Percentiles rank a stretch among this genome's conserved stretches.
Conservation (phyloP, 2,797 vertebrate genomes). For the Manis javanica region DNA sequence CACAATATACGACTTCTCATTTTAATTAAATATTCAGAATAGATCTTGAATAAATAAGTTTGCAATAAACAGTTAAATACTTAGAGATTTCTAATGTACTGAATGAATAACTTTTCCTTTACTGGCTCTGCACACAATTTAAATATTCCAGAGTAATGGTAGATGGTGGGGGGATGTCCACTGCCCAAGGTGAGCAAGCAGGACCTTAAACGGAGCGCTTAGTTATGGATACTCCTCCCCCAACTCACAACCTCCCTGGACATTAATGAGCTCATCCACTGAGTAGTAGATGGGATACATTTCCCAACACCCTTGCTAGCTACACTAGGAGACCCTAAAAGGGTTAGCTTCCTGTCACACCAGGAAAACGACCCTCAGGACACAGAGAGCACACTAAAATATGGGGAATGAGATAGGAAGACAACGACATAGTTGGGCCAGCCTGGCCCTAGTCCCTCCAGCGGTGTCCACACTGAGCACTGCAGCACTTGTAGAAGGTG, state of each 20-base stretch:
- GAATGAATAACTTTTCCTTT: neutral
- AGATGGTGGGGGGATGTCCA: neutral
- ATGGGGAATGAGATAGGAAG: neutral
- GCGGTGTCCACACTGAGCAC: slow-evolving; percentile 92
- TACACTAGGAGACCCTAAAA: neutral
- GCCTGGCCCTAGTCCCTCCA: slow-evolving; percentile 92
- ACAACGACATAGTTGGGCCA: accelerated
- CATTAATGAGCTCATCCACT: neutral
- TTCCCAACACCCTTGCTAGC: neutral
- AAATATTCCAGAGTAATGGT: neutral
- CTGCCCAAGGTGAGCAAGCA: neutral
- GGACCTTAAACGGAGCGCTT: neutral
- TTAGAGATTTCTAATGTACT: neutral
- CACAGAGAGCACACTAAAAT: neutral
- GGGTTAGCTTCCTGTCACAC: neutral
- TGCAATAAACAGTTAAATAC: neutral
- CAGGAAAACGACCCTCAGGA: neutral
- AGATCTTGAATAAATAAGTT: neutral
- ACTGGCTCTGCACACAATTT: neutral
- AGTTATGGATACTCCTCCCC: neutral
- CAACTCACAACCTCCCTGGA: neutral
- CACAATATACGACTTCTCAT: neutral
- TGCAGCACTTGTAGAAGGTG: slow-evolving; percentile 99
- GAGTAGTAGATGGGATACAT: neutral
- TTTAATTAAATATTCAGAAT: slow-evolving; percentile 46